Conservation (phyloP, 2,888 invertebrate genomes). For the Steromphala cineraria region DNA sequence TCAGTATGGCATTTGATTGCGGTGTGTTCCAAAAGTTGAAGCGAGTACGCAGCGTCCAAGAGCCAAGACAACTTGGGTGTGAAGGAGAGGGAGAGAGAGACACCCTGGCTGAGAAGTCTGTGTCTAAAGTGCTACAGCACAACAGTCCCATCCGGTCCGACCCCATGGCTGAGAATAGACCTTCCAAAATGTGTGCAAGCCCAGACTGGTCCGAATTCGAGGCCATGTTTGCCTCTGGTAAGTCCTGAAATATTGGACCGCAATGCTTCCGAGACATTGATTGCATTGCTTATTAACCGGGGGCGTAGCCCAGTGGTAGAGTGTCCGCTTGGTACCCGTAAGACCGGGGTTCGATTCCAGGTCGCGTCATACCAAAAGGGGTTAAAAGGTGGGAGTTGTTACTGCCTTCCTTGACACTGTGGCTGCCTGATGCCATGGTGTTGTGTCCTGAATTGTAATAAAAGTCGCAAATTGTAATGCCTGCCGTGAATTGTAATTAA, state of each 20-base stretch:
- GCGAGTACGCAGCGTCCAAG: slow-evolving; percentile 6
- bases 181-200: slow-evolving; percentile 15
- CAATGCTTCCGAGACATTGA: neutral
- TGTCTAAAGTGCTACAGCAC: neutral
- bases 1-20: slow-evolving; percentile 26
- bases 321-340: too few relatives aligned
- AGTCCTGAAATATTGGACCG: neutral
- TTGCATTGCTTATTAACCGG: too few relatives aligned
- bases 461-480: too few relatives aligned
- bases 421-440: too few relatives aligned
- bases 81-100: neutral
- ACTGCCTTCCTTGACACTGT: too few relatives aligned
- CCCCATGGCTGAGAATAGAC: slow-evolving; percentile 20
- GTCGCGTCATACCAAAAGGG: too few relatives aligned
- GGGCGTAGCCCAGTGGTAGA: too few relatives aligned
- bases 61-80: slow-evolving; percentile 1
- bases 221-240: slow-evolving; percentile 59
- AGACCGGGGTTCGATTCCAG: too few relatives aligned
- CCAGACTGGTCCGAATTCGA: slow-evolving; percentile 69
- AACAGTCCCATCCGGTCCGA: neutral
- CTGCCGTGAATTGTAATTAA: too few relatives aligned
- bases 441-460: too few relatives aligned
- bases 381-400: too few relatives aligned
- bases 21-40: slow-evolving; percentile 27
- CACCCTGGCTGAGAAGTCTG: neutral